These are phyloP conservation scores for Atherinosoma microstoma DNA, from an alignment of 2,797 vertebrate genomes.

Conservation along the genomic window DNA sequence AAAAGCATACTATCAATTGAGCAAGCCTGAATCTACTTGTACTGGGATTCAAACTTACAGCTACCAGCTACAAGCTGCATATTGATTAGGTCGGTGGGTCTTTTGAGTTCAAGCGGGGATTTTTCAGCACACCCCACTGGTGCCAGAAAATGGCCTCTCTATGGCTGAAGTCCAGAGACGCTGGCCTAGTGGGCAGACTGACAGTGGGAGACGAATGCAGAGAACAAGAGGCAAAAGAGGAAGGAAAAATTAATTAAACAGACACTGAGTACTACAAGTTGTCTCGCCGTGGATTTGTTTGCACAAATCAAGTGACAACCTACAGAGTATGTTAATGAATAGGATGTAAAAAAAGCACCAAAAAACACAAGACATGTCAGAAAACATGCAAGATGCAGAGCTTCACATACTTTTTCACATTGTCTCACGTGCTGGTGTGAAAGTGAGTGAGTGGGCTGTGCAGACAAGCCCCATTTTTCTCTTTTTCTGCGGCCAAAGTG, in stretches of 20 bases:
- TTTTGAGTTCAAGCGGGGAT: slow-evolving; percentile 70
- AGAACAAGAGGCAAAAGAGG: slow-evolving; percentile 57
- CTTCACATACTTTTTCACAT: slow-evolving; percentile 66
- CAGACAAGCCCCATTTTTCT: slow-evolving; percentile 71
- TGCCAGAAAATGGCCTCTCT: slow-evolving; percentile 74
- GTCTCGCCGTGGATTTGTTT: slow-evolving; percentile 19
- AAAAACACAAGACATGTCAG: slow-evolving; percentile 25
- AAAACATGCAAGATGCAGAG: slow-evolving; percentile 55
- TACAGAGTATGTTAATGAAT: slow-evolving; percentile 8
- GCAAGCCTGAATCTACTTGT: slow-evolving; percentile 1
- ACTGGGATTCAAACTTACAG: slow-evolving; percentile 16
- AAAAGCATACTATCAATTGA: not conserved
- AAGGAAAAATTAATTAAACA: slow-evolving; percentile 69
- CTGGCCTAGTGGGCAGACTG: slow-evolving; percentile 78
- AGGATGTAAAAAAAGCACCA: not conserved
- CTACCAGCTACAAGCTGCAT: slow-evolving; percentile 26
- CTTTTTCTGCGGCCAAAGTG: slow-evolving; percentile 68
- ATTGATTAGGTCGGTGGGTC: slow-evolving; percentile 45
- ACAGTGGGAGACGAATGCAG: slow-evolving; percentile 66
- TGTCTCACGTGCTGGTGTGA: slow-evolving; percentile 66
- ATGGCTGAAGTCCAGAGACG: slow-evolving; percentile 69
- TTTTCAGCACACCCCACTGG: slow-evolving; percentile 58
- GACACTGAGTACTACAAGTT: slow-evolving; percentile 42
- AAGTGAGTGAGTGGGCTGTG: slow-evolving; percentile 43
- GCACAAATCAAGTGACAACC: slow-evolving; percentile 20